Base-by-base conservation (phyloP, 2,797 vertebrate genomes). In the Neoniphon sammara region DNA sequence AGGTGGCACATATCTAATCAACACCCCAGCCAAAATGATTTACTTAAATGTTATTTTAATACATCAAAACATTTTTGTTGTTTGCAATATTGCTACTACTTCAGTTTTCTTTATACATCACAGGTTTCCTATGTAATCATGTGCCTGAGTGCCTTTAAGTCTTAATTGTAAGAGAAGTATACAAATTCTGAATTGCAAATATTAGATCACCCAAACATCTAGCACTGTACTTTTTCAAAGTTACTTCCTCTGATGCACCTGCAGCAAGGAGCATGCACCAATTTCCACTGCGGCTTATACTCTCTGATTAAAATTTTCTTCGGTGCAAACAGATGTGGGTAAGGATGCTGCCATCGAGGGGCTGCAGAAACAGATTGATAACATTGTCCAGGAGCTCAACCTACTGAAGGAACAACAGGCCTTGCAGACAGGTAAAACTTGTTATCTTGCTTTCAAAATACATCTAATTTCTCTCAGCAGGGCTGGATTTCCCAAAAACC, bases 401-500 rank as follows among this genome's bases (percentile, higher is more conserved):
- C 78, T 96, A 2, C 85, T 99, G 86, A 99, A 97, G 91, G 97
- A 99, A 66, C 94, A 96, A 34, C 97, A 97, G 87, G 95, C 97
- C 0, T 93, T 98, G 76, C 97, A 98, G 87, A 95, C 95, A 59
- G 94, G 97, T 98, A 92, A 75, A 56, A n/a, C 7, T 21, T 10
- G 25, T 61, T 2, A 21, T 55, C 1, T 53, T 58, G 7, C 7
- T 2, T 5, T 2, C 15, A 27, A 58, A 15, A 15, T 36, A 31
- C 52, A 66, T 18, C 39, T 0, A 17, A 52, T 39, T 59, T 0
- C 25, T 7, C 4, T 3, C 21, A 50, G 5, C 47, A 14, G 10
- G 5, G 5, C n/a, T 30, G 8, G 5, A 5, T 21, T n/a, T 7
- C 8, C 10, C 17, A 34, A 42, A 65, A 23, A 10, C 12, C n/a